Percentiles rank a stretch among this genome's conserved stretches.
These are phyloP conservation scores for Stylophora pistillata DNA, from an alignment of 64 coral and sea anemone species.

Conservation along the genomic window DNA sequence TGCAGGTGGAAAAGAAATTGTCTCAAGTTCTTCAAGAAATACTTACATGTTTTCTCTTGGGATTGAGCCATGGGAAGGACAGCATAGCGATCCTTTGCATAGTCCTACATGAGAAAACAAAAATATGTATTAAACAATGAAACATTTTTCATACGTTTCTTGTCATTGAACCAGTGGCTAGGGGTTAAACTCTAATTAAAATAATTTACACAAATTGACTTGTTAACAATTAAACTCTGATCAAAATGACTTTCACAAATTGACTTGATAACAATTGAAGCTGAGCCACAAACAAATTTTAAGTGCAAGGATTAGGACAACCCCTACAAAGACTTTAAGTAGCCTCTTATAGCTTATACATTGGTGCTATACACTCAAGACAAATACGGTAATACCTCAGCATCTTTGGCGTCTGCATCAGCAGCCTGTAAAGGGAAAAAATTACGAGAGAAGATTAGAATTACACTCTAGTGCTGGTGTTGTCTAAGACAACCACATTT, in stretches of 20 bases:
- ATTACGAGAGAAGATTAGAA: not conserved
- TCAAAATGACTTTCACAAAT: no score
- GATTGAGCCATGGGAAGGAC: conserved; percentile 81
- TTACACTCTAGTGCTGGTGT: not conserved
- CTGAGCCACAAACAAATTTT: no score
- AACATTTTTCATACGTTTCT: not conserved
- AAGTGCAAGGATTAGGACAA: no score
- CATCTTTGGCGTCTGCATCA: conserved; percentile 72
- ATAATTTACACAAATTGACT: no score
- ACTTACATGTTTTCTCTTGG: conserved; percentile 84
- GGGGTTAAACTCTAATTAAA: no score
- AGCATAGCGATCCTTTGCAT: conserved; percentile 86
- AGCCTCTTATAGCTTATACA: no score
- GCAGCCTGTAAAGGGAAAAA: conserved; percentile 52
- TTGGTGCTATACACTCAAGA: not conserved
- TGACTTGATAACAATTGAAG: no score
- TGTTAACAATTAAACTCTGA: no score
- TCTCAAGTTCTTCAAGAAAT: not conserved
- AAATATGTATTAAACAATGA: not conserved
- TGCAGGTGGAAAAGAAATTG: no score
- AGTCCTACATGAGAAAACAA: conserved; percentile 51
- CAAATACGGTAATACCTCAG: conserved; percentile 67
- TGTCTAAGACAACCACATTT: no score
- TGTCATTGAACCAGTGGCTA: no score
- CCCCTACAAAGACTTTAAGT: no score